Conservation (phyloP, 2,113 vertebrate genomes). For the Orthonyx spaldingii region DNA sequence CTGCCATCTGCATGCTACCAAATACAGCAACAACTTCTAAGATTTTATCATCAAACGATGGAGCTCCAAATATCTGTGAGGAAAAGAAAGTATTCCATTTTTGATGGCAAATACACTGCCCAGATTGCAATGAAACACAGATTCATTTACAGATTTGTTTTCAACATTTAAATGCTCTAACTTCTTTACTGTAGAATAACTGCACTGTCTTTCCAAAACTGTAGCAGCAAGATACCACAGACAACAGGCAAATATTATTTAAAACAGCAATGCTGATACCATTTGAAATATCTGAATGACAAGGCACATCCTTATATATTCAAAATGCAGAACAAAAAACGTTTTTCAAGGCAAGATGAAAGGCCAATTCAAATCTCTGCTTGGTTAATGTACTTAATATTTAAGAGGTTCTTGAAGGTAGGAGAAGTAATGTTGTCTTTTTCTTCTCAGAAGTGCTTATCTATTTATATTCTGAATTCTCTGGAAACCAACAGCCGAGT, state of each 20-base stretch:
- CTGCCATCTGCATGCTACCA: slow-evolving; percentile 98
- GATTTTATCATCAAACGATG: slow-evolving; percentile 97
- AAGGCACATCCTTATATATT: not conserved
- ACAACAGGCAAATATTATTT: not conserved
- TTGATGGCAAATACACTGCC: not conserved
- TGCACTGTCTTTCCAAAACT: not conserved
- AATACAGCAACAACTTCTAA: slow-evolving; percentile 95
- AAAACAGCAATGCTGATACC: not conserved
- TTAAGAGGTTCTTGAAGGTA: not conserved
- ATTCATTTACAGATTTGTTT: not conserved
- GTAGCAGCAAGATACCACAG: not conserved
- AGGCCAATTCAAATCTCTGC: not conserved
- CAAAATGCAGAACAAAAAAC: not conserved
- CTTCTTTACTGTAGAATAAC: not conserved
- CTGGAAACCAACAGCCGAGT: not conserved
- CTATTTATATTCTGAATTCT: not conserved
- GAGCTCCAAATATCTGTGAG: slow-evolving; percentile 92
- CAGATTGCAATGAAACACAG: not conserved
- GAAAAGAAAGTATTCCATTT: not conserved
- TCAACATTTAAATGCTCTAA: not conserved
- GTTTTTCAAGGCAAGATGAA: not conserved
- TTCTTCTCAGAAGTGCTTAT: not conserved
- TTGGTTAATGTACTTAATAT: not conserved
- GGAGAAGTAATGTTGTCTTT: not conserved
- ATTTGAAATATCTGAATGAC: not conserved